phyloP scores from a whole-genome alignment of 2,888 invertebrate species.

The Homarus gammarus region DNA sequence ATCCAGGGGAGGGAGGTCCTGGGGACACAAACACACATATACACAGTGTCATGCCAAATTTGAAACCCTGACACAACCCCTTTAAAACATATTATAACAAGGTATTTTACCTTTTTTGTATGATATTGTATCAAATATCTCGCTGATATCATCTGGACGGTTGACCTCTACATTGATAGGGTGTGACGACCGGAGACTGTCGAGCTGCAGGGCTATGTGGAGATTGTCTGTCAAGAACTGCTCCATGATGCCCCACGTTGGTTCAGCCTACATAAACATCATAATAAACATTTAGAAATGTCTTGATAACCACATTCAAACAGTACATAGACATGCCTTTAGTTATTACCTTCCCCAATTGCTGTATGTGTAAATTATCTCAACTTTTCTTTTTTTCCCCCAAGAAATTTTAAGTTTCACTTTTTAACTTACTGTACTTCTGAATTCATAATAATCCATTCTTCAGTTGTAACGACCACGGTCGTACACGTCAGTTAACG shows the following conservation, averaged over 20 bases:
- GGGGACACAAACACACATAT: background rate
- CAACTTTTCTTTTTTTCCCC: too few species aligned
- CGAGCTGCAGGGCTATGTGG: conserved; percentile 88
- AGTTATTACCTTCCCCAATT: too few species aligned
- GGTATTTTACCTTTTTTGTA: conserved; percentile 93
- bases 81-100: too few species aligned
- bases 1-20: background rate
- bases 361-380: too few species aligned
- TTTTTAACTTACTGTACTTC: too few species aligned
- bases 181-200: conserved; percentile 90
- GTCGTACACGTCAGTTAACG: too few species aligned
- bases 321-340: too few species aligned
- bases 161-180: conserved; percentile 90
- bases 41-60: too few species aligned
- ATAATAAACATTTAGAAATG: background rate
- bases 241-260: conserved; percentile 86
- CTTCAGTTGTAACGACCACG: too few species aligned
- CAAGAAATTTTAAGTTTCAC: too few species aligned
- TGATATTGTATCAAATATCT: conserved; percentile 93
- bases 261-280: conserved; percentile 6
- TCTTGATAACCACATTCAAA: background rate
- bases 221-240: conserved; percentile 88
- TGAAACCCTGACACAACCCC: too few species aligned
- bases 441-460: too few species aligned
- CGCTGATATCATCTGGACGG: conserved; percentile 92